Conservation (phyloP, 2,113 vertebrate species). For the Eira barbara region DNA sequence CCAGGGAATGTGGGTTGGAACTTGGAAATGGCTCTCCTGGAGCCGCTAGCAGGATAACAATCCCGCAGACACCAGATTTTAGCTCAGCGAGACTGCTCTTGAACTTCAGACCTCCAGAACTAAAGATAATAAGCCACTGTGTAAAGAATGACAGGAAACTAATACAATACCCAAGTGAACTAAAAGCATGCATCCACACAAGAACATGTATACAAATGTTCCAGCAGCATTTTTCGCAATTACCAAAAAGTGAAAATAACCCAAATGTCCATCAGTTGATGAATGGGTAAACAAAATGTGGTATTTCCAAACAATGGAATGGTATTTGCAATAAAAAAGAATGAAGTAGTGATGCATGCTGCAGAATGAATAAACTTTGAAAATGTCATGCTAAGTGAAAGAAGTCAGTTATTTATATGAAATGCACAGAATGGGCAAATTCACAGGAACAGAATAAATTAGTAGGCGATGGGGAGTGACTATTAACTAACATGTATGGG, state of each 20-base stretch:
- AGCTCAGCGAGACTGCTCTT: background rate
- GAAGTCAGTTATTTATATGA: background rate
- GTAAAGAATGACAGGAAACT: background rate
- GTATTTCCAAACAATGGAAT: background rate
- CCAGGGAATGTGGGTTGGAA: background rate
- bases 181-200: background rate
- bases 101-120: background rate
- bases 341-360: background rate
- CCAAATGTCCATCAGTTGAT: background rate
- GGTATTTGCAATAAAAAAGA: background rate
- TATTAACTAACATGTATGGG: background rate
- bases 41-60: background rate
- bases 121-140: background rate
- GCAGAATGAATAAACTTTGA: background rate
- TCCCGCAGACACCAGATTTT: background rate
- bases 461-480: background rate
- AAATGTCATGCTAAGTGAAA: background rate
- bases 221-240: background rate
- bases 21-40: too few relatives aligned
- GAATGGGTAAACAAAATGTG: background rate
- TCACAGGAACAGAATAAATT: background rate
- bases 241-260: background rate
- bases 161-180: background rate
- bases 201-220: background rate
- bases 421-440: background rate